Evolutionary conservation across 2,888 invertebrate species (phyloP).

Genomic region (Pseudolycoriella hygida): DNA sequence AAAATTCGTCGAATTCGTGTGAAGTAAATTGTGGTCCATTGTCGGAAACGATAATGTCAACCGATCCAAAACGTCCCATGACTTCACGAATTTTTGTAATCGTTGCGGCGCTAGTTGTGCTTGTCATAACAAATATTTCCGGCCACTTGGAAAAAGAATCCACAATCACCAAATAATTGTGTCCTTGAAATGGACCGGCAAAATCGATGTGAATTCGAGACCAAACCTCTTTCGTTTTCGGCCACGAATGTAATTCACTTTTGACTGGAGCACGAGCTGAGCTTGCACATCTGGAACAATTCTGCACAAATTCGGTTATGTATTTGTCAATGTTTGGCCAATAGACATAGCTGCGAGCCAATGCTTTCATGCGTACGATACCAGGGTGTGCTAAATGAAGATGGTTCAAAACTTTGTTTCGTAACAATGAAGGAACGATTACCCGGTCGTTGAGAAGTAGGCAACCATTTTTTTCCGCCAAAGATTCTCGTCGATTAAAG

Average conservation of each 20-base stretch:
- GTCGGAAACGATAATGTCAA: neutral
- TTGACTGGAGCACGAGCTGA: constrained; percentile 15
- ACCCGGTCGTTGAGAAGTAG: constrained; percentile 10
- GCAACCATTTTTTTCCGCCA: constrained; percentile 4
- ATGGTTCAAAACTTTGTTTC: constrained; percentile 11
- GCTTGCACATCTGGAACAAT: constrained; percentile 14
- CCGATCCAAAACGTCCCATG: neutral
- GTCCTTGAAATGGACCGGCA: constrained; percentile 21
- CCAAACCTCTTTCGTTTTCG: constrained; percentile 17
- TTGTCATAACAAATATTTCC: neutral
- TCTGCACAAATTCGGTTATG: constrained; percentile 14
- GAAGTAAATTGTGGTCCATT: constrained; percentile 3
- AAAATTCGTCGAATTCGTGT: neutral
- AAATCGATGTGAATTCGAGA: constrained; percentile 27
- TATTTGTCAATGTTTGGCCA: constrained; percentile 16
- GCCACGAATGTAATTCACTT: constrained; percentile 13
- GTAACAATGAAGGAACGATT: constrained; percentile 10
- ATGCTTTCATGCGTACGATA: constrained; percentile 16
- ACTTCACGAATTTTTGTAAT: neutral
- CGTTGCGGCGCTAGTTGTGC: neutral
- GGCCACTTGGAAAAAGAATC: constrained; percentile 25
- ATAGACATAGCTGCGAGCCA: constrained; percentile 16
- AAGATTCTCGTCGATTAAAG: neutral
- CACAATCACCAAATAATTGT: constrained; percentile 19
- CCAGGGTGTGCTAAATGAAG: constrained; percentile 16